These are phyloP conservation scores for Alouatta palliata DNA, from an alignment of 2,113 vertebrate species.

Conservation along the genomic window DNA sequence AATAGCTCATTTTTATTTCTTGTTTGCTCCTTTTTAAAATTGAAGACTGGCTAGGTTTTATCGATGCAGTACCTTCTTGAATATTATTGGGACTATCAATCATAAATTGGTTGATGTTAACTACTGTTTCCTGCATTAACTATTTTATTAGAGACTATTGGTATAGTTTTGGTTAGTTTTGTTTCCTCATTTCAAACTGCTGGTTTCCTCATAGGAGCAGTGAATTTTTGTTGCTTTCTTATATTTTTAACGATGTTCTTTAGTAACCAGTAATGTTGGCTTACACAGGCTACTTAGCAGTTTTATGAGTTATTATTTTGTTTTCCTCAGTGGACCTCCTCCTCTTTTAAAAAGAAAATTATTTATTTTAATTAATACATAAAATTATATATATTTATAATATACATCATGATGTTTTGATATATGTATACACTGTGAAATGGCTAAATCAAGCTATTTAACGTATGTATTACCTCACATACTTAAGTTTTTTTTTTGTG, in stretches of 20 bases:
- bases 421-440: not conserved
- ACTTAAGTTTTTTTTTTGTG: not conserved
- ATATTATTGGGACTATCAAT: not conserved
- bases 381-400: not conserved
- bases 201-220: not conserved
- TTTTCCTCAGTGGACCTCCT: not conserved
- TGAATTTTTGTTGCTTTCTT: conserved; percentile 2
- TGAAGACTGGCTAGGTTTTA: conserved; percentile 10
- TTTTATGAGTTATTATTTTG: not conserved
- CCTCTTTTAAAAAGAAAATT: not conserved
- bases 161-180: not conserved
- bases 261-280: not conserved
- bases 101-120: not conserved
- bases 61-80: not conserved
- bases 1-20: not conserved
- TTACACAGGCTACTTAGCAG: not conserved
- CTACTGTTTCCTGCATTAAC: not conserved
- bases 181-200: not conserved
- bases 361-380: not conserved
- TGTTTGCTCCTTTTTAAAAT: not conserved
- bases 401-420: not conserved
- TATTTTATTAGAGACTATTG: not conserved
- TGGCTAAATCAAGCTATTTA: not conserved
- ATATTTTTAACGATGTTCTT: not conserved
- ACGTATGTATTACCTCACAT: not conserved